phyloP scores from a whole-genome alignment of 2,888 invertebrate species.

The Philereme transversata region DNA sequence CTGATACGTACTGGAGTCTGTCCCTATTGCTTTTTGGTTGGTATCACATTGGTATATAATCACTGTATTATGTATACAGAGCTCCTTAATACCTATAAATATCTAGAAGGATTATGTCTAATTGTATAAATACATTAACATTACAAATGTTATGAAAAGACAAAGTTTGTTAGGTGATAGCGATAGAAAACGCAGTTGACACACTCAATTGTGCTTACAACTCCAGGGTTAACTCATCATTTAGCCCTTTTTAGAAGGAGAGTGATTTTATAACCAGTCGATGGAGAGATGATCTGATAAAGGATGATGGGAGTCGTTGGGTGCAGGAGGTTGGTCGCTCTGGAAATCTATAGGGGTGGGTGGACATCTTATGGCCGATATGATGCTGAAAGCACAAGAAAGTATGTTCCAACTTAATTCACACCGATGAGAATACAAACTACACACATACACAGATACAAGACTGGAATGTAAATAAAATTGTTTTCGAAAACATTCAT shows the following conservation, averaged over 20 bases:
- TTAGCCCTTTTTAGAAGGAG: too few relatives aligned
- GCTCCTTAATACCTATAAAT: constrained; percentile 12
- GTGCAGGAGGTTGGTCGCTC: too few relatives aligned
- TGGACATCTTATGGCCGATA: not conserved
- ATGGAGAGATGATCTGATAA: too few relatives aligned
- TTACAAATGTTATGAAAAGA: constrained; percentile 19
- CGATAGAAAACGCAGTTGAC: not conserved
- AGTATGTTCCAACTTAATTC: constrained; percentile 16
- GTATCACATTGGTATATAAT: constrained; percentile 15
- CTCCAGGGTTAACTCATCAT: too few relatives aligned
- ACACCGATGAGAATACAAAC: constrained; percentile 23
- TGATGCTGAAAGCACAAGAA: not conserved
- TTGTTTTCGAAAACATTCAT: constrained; percentile 35
- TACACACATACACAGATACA: constrained; percentile 31
- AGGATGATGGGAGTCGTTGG: too few relatives aligned
- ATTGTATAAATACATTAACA: constrained; percentile 15
- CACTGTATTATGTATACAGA: constrained; percentile 15
- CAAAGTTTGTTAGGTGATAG: constrained; percentile 11
- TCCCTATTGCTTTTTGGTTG: constrained; percentile 23
- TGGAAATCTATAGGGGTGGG: not conserved
- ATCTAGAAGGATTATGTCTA: constrained; percentile 25
- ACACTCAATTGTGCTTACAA: not conserved
- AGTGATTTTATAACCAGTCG: too few relatives aligned
- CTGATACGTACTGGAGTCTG: constrained; percentile 16
- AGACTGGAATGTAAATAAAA: constrained; percentile 48